Conservation (phyloP, 1,140 invertebrate species). For the Dinoponera quadriceps region DNA sequence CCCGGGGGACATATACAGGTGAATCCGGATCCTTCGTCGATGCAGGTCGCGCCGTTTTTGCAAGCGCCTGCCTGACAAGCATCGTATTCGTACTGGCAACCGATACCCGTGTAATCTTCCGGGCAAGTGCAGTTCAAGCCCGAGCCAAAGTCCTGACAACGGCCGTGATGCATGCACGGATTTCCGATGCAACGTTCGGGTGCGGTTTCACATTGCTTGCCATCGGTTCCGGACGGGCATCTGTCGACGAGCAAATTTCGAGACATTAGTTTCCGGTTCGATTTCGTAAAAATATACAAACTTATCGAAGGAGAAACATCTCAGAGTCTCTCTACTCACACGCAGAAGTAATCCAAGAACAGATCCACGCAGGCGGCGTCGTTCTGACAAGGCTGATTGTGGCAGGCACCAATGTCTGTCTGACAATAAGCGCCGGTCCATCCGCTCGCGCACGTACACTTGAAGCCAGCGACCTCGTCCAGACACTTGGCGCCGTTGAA, state of each 20-base stretch:
- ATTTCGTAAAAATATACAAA: constrained; percentile 29
- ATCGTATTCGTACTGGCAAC: constrained; percentile 97
- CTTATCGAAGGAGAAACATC: too few species aligned
- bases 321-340: constrained; percentile 87
- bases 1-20: constrained; percentile 94
- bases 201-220: constrained; percentile 97
- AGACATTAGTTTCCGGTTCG: constrained; percentile 2
- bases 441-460: constrained; percentile 93
- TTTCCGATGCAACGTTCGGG: constrained; percentile 98
- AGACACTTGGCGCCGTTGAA: constrained; percentile 95
- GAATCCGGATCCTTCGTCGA: constrained; percentile 94
- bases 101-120: constrained; percentile 93
- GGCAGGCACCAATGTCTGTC: constrained; percentile 94
- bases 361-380: constrained; percentile 96
- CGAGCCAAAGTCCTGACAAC: constrained; percentile 97
- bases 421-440: constrained; percentile 97
- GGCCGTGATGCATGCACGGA: constrained; percentile 97
- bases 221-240: constrained; percentile 97
- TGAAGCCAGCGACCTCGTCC: constrained; percentile 94
- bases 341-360: constrained; percentile 98
- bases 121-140: constrained; percentile 97
- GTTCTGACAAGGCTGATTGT: constrained; percentile 95
- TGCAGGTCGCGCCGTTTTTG: constrained; percentile 96
- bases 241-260: constrained; percentile 79
- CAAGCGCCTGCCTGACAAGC: constrained; percentile 95